Conservation (phyloP, 2,888 invertebrate genomes). For the Drosophila leonis region DNA sequence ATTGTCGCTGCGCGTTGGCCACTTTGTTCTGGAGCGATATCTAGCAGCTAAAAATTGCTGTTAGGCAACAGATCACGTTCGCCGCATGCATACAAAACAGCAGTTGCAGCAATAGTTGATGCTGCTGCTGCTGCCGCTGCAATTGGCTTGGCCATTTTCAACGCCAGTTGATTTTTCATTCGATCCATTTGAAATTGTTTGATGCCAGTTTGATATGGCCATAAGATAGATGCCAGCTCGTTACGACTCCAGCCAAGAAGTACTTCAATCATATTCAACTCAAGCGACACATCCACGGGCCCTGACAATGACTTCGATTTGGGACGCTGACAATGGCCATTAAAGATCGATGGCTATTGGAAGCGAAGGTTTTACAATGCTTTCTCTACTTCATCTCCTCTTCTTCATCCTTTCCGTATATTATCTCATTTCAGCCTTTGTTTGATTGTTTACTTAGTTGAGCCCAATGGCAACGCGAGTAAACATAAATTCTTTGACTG, state of each 20-base stretch:
- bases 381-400: not conserved
- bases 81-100: slow-evolving; percentile 78
- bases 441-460: slow-evolving; percentile 8
- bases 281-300: slow-evolving; percentile 11
- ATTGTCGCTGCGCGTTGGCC: slow-evolving; percentile 73
- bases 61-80: slow-evolving; percentile 78
- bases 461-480: slow-evolving; percentile 7
- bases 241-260: slow-evolving; percentile 61
- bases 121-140: slow-evolving; percentile 35
- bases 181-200: slow-evolving; percentile 81
- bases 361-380: not conserved
- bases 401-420: not conserved
- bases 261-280: slow-evolving; percentile 71
- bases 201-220: slow-evolving; percentile 79
- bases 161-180: slow-evolving; percentile 81
- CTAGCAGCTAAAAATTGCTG: slow-evolving; percentile 75
- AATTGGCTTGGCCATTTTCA: slow-evolving; percentile 73
- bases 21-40: slow-evolving; percentile 78
- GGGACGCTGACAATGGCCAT: slow-evolving; percentile 23
- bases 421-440: not conserved
- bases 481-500: slow-evolving; percentile 1
- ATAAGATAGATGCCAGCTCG: slow-evolving; percentile 78
- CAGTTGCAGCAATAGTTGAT: slow-evolving; percentile 32
- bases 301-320: slow-evolving; percentile 52
- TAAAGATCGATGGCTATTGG: slow-evolving; percentile 6